phyloP scores from a whole-genome alignment of 2,888 invertebrate species.

The Hydrotaea diabolus region DNA sequence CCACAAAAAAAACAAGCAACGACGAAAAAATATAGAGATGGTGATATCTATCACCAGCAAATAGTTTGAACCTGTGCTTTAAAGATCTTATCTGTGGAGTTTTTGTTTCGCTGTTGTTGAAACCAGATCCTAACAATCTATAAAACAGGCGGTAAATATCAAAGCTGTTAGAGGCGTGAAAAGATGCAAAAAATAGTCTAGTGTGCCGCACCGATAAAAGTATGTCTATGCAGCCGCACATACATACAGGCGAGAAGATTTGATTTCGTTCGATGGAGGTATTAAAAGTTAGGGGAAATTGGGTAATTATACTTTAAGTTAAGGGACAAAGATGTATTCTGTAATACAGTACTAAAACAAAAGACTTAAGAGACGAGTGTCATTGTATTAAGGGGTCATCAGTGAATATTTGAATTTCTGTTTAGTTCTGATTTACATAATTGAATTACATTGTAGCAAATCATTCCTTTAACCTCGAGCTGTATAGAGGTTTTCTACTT shows the following conservation, averaged over 20 bases:
- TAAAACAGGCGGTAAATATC: slow-evolving; percentile 58
- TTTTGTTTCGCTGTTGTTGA: slow-evolving; percentile 51
- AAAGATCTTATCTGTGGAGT: slow-evolving; percentile 60
- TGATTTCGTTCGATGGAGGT: not conserved
- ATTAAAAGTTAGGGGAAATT: no score
- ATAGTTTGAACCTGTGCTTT: slow-evolving; percentile 60
- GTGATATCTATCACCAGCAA: slow-evolving; percentile 48
- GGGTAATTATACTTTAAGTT: no score
- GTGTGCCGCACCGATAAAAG: slow-evolving; percentile 37
- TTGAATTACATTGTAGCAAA: no score
- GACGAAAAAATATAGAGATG: slow-evolving; percentile 19
- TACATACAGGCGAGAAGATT: slow-evolving; percentile 5
- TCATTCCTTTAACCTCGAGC: no score
- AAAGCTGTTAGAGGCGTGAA: slow-evolving; percentile 63
- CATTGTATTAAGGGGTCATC: no score
- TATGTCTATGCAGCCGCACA: not conserved
- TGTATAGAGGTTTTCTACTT: no score
- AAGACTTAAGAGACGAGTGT: no score
- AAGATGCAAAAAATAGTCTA: slow-evolving; percentile 56
- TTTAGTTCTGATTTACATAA: no score
- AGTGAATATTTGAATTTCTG: no score
- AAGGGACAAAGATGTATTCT: no score
- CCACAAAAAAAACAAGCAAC: not conserved
- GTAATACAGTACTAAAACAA: no score
- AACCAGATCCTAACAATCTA: slow-evolving; percentile 33